Conservation (phyloP, 2,797 vertebrate species). For the Sus cebifrons region DNA sequence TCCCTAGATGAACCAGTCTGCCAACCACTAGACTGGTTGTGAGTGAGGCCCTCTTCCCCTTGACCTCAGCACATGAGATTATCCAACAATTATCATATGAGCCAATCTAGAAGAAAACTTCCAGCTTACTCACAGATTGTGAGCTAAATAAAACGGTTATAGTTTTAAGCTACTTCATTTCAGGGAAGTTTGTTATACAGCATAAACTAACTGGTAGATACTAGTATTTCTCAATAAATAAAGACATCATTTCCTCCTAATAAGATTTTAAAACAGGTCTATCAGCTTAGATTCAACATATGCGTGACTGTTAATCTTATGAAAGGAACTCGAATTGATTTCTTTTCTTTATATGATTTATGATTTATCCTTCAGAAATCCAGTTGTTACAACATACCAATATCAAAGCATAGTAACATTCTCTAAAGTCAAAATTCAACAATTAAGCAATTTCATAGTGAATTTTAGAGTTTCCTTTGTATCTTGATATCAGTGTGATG, state of each 20-base stretch:
- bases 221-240: not conserved
- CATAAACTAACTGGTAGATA: not conserved
- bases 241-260: slow-evolving; percentile 27
- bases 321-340: slow-evolving; percentile 25
- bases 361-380: not conserved
- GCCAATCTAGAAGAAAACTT: not conserved
- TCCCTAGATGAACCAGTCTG: not conserved
- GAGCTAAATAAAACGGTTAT: not conserved
- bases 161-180: not conserved
- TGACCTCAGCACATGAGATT: not conserved
- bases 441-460: not conserved
- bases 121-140: not conserved
- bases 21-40: not conserved
- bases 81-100: not conserved
- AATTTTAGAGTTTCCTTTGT: not conserved
- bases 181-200: not conserved
- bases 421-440: not conserved
- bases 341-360: slow-evolving; percentile 26
- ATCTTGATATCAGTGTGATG: not conserved
- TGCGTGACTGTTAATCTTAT: not conserved
- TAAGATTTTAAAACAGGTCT: not conserved
- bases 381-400: not conserved
- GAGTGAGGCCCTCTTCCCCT: not conserved
- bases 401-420: not conserved
- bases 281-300: not conserved